Base-by-base conservation (phyloP, 2,888 invertebrate genomes). In the Melikaiella ostensackeni region DNA sequence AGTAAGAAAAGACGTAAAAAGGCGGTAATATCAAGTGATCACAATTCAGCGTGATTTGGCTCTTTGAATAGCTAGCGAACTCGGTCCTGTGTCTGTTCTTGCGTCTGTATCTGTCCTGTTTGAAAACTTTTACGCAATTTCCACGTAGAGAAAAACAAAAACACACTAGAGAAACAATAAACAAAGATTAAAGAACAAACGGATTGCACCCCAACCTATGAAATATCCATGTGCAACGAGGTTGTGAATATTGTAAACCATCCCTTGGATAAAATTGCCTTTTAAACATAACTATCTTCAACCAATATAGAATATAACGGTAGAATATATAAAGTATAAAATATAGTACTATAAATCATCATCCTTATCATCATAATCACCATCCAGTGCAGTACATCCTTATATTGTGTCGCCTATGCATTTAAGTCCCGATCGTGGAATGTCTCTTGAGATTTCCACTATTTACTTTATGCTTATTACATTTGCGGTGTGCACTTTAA, bases 341-440 rank as follows among this genome's bases (percentile, higher is more conserved):
- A 88, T 89, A 90, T 90, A 88, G 87, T 89, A 88, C 88, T 89
- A 89, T 86, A 89, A 90, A 88, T 89, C 74, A 79, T 76, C 61
- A 64, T 76, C 75, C 30, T 75, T 70, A 73, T 46, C 73, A 30
- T 73, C 61, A 42, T 75, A 75, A 75, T 77, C 85, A 84, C 78
- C 83, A 84, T 86, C 83, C 81, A 83, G 86, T 86, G 84, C 62
- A 86, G 84, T 83, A 84, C 86, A 87, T 87, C 82, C 85, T 87
- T 86, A 87, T 87, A 85, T 84, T 85, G 84, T 85, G 81, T 89
- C 86, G 87, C 87, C 87, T 90, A 89, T 89, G 88, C 88, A 86
- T 89, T 87, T 91, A 91, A 90, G 90, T 90, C 90, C 89, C 90
- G 86, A 89, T 90, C 88, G 91, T 90, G 91, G 91, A 91, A 91